Evolutionary conservation across 1,140 invertebrate species (phyloP).

Genomic region (Propsilocerus akamusi): DNA sequence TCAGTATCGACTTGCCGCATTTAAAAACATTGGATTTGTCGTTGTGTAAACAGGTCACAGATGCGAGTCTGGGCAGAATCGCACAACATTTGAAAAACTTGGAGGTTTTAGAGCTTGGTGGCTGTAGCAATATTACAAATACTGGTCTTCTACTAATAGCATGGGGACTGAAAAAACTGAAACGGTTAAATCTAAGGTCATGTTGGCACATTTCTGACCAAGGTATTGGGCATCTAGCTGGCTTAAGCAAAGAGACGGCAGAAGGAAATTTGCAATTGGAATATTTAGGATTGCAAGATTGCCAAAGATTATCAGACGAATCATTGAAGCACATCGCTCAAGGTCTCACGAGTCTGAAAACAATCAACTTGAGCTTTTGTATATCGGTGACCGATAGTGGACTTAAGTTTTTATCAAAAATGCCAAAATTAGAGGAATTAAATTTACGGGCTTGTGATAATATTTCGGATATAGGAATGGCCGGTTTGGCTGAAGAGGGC

Average conservation of each 20-base stretch:
- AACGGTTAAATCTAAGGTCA: conserved; percentile 67
- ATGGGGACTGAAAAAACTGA: conserved; percentile 67
- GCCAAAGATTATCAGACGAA: conserved; percentile 82
- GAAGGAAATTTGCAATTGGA: conserved; percentile 56
- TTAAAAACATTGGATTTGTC: conserved; percentile 71
- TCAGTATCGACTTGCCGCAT: conserved; percentile 48
- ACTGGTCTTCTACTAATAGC: conserved; percentile 66
- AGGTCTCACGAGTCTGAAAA: conserved; percentile 56
- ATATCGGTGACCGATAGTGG: conserved; percentile 81
- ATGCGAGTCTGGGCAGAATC: conserved; percentile 63
- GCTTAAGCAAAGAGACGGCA: conserved; percentile 41
- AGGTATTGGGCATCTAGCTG: conserved; percentile 72
- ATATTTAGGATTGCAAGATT: conserved; percentile 79
- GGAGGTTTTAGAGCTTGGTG: conserved; percentile 71
- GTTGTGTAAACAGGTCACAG: conserved; percentile 86
- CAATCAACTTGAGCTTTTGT: conserved; percentile 84
- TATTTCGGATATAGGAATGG: conserved; percentile 79
- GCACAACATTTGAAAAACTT: conserved; percentile 73
- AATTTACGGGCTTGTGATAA: conserved; percentile 87
- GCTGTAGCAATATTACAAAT: conserved; percentile 81
- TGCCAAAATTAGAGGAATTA: conserved; percentile 65
- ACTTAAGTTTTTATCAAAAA: conserved; percentile 70
- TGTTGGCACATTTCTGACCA: conserved; percentile 82
- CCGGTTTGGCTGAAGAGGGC: conserved; percentile 67
- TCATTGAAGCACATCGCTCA: conserved; percentile 64